Evolutionary conservation across 2,113 vertebrate genomes (phyloP).

Genomic region (Tichodroma muraria): DNA sequence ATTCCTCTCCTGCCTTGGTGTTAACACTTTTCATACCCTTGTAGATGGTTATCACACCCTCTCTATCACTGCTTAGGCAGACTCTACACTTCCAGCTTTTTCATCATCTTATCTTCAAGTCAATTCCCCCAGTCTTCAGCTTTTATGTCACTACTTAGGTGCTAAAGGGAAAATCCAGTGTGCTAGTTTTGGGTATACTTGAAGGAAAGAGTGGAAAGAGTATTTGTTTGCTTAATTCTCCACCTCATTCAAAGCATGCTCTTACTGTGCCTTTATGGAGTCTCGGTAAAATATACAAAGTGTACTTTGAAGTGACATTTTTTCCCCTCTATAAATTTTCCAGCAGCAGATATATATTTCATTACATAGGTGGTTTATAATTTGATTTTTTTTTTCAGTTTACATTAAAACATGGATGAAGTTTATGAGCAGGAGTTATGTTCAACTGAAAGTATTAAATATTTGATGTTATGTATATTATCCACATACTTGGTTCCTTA

Average conservation of each 20-base stretch:
- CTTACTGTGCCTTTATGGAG: neutral
- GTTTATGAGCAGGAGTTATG: neutral
- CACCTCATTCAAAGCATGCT: neutral
- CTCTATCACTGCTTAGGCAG: neutral
- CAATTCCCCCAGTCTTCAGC: neutral
- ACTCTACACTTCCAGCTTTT: neutral
- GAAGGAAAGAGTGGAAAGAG: neutral
- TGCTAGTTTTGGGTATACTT: neutral
- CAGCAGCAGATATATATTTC: neutral
- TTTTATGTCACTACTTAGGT: neutral
- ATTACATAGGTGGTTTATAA: neutral
- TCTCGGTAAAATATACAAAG: neutral
- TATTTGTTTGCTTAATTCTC: neutral
- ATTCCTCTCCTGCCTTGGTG: neutral
- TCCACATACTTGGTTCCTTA: neutral
- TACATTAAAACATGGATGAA: neutral
- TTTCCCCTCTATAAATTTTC: neutral
- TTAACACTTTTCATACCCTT: conserved; percentile 12
- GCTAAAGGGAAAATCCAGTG: neutral
- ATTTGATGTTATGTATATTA: neutral
- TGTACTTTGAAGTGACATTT: neutral
- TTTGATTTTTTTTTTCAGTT: neutral
- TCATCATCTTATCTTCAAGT: neutral
- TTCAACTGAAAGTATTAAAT: neutral
- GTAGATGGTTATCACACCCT: conserved; percentile 40